Conservation (phyloP, 2,888 invertebrate genomes). For the Aphidius colemani region DNA sequence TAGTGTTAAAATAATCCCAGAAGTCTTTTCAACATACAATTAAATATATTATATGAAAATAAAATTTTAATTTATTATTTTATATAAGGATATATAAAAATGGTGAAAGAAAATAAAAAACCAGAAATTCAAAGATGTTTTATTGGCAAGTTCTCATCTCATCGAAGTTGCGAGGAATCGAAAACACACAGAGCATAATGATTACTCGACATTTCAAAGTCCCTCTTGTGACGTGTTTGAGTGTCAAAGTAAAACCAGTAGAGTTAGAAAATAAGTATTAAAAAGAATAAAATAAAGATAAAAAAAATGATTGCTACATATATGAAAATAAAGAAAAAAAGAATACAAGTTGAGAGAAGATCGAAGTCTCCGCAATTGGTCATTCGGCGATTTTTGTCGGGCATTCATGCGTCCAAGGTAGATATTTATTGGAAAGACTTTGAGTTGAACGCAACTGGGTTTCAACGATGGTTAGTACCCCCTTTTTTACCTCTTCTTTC, state of each 20-base stretch:
- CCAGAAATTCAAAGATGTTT: too few species aligned
- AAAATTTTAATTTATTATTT: not conserved
- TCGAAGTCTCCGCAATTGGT: constrained; percentile 49
- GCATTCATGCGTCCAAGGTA: constrained; percentile 53
- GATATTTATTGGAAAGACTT: constrained; percentile 53
- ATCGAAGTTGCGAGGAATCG: not conserved
- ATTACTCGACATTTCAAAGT: constrained; percentile 31
- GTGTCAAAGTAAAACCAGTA: constrained; percentile 10
- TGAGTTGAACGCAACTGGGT: constrained; percentile 15
- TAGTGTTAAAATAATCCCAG: too few species aligned
- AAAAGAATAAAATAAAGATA: not conserved
- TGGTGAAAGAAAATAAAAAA: constrained; percentile 1
- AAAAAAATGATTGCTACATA: too few species aligned
- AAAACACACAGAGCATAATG: constrained; percentile 28
- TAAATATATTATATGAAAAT: not conserved
- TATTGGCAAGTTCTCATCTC: not conserved
- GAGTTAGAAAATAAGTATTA: not conserved
- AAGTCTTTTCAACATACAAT: not conserved
- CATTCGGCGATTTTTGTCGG: constrained; percentile 52
- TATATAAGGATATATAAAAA: not conserved
- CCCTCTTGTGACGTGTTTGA: constrained; percentile 4
- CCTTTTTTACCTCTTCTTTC: constrained; percentile 22
- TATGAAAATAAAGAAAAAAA: constrained; percentile 6
- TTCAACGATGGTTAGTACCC: constrained; percentile 22
- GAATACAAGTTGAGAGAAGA: not conserved